phyloP scores from a whole-genome alignment of 2,113 vertebrate genomes.

The Rattus rattus region DNA sequence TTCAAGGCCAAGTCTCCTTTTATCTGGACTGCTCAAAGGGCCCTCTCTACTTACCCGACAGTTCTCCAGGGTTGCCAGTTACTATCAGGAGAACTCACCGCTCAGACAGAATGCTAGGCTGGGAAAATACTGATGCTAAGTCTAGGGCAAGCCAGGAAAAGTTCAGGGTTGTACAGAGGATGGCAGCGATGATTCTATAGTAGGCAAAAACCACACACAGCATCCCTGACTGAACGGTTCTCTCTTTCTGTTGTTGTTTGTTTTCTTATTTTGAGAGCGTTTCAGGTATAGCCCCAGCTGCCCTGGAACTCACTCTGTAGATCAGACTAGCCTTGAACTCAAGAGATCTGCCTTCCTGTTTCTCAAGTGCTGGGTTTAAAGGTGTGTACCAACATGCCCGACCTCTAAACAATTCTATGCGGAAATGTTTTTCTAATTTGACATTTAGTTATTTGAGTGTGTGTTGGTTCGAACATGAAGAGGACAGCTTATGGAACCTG shows the following conservation, averaged over 20 bases:
- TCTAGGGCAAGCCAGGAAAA: neutral
- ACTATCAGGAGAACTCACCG: neutral
- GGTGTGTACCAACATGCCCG: neutral
- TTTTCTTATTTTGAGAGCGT: neutral
- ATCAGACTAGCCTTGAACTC: neutral
- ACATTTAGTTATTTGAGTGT: neutral
- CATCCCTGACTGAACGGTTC: neutral
- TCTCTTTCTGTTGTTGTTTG: neutral
- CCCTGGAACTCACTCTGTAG: neutral
- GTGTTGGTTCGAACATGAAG: neutral
- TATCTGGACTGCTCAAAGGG: neutral
- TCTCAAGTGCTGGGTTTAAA: neutral
- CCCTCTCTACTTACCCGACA: neutral
- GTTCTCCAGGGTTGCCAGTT: conserved; percentile 10
- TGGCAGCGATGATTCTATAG: neutral
- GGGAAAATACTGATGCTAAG: conserved; percentile 42
- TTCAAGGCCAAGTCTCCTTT: conserved; percentile 56
- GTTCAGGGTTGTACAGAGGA: neutral
- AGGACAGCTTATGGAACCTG: neutral
- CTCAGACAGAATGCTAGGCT: neutral
- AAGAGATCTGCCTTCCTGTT: neutral
- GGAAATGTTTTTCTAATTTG: neutral
- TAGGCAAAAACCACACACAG: neutral
- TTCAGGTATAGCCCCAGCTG: neutral
- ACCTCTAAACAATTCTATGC: neutral